A percentile compares a stretch with the other conserved stretches of the same genome.
phyloP scores from a whole-genome alignment of 2,888 invertebrate species.

The Chironomus tentans region DNA sequence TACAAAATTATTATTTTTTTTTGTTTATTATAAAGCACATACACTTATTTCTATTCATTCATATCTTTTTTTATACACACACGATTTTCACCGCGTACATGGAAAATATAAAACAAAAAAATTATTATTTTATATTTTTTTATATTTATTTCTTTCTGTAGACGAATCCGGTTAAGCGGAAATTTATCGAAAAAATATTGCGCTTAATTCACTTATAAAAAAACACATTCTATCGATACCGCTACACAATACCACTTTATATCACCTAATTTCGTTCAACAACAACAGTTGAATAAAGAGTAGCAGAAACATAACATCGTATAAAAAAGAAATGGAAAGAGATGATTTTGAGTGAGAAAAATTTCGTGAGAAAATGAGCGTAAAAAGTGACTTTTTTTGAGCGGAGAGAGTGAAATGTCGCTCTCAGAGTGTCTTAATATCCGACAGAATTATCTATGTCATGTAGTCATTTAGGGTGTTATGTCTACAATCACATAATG shows the following conservation, averaged over 20 bases:
- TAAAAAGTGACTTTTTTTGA: not conserved
- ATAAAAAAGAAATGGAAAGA: not conserved
- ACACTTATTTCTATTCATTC: too few species aligned
- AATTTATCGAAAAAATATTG: not conserved
- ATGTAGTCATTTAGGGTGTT: not conserved
- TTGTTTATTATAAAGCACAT: too few species aligned
- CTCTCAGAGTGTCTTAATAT: not conserved
- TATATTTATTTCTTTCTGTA: not conserved
- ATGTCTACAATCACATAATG: not conserved
- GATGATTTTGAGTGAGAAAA: not conserved
- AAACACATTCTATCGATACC: not conserved
- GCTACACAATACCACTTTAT: not conserved
- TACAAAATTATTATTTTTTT: not conserved
- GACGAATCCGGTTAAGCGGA: not conserved
- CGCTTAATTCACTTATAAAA: not conserved
- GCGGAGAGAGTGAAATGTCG: not conserved
- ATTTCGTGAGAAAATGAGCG: not conserved
- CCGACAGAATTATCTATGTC: constrained; percentile 12
- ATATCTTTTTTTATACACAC: too few species aligned
- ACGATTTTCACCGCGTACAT: too few species aligned
- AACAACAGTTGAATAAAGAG: not conserved
- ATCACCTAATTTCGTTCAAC: constrained; percentile 5
- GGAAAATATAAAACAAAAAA: not conserved
- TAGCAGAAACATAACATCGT: not conserved
- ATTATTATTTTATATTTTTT: not conserved